Conservation (phyloP, 2,888 invertebrate genomes). For the Drosophila borborema region DNA sequence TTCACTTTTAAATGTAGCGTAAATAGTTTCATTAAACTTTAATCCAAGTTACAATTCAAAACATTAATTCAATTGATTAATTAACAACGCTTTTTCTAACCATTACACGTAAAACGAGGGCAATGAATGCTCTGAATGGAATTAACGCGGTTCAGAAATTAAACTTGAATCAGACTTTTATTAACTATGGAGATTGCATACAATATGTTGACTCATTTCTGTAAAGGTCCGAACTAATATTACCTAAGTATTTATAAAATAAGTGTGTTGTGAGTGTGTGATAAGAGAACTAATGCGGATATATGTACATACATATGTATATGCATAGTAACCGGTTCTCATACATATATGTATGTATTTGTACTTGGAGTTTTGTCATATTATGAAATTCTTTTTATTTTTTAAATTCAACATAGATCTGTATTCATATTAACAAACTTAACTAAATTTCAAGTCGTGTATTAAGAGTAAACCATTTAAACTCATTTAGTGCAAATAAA, state of each 20-base stretch:
- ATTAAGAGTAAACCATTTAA: no score
- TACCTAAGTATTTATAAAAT: background rate
- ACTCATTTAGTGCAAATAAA: background rate
- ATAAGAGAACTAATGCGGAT: background rate
- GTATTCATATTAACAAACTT: background rate
- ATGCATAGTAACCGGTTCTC: background rate
- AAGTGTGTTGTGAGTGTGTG: no score
- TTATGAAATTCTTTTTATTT: background rate
- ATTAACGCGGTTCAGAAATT: conserved; percentile 24
- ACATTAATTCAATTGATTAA: conserved; percentile 40
- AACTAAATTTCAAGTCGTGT: no score
- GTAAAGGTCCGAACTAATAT: background rate
- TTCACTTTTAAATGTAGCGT: background rate
- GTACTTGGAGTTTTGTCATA: background rate
- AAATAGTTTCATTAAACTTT: background rate
- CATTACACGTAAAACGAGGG: background rate
- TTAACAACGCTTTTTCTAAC: background rate
- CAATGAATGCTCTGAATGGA: conserved; percentile 34
- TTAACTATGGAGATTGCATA: background rate
- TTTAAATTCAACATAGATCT: background rate
- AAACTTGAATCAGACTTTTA: background rate
- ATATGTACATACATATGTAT: no score
- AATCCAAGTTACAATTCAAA: background rate
- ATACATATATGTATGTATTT: no score
- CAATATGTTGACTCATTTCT: conserved; percentile 31